Evolutionary conservation across 2,888 invertebrate genomes (phyloP), one percentile per base, ranked within the genome.

Genomic region (Eupithecia pulchellata): DNA sequence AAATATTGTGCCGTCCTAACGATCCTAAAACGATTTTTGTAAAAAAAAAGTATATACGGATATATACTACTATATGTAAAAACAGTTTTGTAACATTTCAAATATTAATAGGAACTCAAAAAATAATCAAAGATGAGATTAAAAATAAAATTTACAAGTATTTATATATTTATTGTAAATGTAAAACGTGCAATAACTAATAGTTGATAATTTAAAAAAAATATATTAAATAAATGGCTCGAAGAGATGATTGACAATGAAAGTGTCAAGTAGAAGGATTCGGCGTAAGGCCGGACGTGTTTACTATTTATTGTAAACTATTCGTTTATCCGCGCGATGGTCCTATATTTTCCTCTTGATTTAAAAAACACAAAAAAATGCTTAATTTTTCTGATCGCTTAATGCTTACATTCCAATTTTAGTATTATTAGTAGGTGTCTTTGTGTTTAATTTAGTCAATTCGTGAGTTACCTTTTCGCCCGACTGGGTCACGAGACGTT

Each of bases 131-230:
- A 93, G 89, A 92, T 91, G 91, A 86, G 92, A 88, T 66, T 67
- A 92, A 88, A 87, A 86, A 89, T 74, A 90, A 93, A 93, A 93
- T 92, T 92, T 93, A 93, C 93, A 94, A 94, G 92, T 94, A 94
- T 93, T 93, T 93, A 93, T 94, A 93, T 93, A 93, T 94, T 93
- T 93, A 94, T 93, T 93, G 89, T 93, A 91, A 92, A 92, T 93
- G 90, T 93, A 94, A 94, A 94, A 92, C 90, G 94, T 94, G 94
- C 94, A 94, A 94, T 94, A 94, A 94, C 88, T 93, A 91, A 94
- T 94, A 94, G 93, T 84, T 91, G 87, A 90, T 93, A 93, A 94
- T 91, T 91, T 92, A 92, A 90, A 89, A 86, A 91, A 92, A 92
- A 91, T 90, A 91, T 91, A 92, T 90, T 91, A 78, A 86, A 89